Evolutionary conservation across 2,797 vertebrate genomes (phyloP).

Genomic region (Molossus alvarezi): DNA sequence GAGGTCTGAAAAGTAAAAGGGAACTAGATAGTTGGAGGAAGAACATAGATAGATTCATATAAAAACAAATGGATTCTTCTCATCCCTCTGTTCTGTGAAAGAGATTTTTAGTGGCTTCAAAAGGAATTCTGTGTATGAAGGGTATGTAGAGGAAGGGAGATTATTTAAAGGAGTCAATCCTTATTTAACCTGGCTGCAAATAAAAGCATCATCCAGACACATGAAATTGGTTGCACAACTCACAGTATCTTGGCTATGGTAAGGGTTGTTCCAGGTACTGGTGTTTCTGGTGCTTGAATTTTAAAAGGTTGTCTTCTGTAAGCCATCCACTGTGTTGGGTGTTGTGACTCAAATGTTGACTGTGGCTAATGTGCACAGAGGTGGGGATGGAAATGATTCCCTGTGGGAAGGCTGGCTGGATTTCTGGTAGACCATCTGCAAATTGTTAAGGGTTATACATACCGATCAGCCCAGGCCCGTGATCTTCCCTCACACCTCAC

Average conservation of each 20-base stretch:
- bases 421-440: neutral
- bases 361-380: neutral
- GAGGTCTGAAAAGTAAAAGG: constrained; percentile 54
- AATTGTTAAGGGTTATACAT: neutral
- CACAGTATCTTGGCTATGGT: constrained; percentile 47
- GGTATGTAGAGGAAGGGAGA: constrained; percentile 67
- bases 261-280: neutral
- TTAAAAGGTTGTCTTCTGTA: constrained; percentile 51
- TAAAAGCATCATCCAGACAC: constrained; percentile 77
- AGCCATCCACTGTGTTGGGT: neutral
- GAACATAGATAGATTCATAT: constrained; percentile 35
- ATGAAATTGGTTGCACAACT: constrained; percentile 74
- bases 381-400: neutral
- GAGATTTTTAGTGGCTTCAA: constrained; percentile 74
- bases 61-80: constrained; percentile 58
- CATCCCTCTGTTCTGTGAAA: constrained; percentile 48
- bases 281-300: constrained; percentile 52
- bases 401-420: neutral
- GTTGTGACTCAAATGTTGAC: constrained; percentile 2
- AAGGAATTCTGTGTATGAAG: constrained; percentile 80
- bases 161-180: constrained; percentile 69
- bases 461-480: neutral
- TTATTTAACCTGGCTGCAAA: constrained; percentile 78
- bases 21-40: neutral
- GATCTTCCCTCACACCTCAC: neutral